Conservation (phyloP, 2,797 vertebrate genomes). For the Leptatherina wallacei region DNA sequence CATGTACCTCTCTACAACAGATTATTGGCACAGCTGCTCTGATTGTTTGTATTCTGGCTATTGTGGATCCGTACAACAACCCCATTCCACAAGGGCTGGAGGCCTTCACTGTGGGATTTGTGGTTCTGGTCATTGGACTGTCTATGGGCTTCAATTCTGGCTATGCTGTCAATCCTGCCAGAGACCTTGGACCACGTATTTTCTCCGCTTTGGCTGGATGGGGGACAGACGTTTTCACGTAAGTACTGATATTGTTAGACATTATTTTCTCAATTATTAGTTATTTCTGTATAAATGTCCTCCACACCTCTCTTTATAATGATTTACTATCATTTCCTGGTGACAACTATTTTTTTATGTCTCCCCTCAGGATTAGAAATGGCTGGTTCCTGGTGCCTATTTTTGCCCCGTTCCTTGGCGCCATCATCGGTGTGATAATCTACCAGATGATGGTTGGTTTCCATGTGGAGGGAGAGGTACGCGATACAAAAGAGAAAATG, state of each 20-base stretch:
- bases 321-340: not conserved
- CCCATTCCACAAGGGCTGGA: constrained; percentile 91
- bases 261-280: not conserved
- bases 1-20: constrained; percentile 66
- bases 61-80: constrained; percentile 96
- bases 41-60: constrained; percentile 94
- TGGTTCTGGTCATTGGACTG: constrained; percentile 93
- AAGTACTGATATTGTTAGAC: constrained; percentile 62
- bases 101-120: constrained; percentile 96
- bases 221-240: constrained; percentile 92
- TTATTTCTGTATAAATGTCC: not conserved
- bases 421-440: constrained; percentile 87
- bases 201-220: constrained; percentile 96
- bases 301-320: not conserved
- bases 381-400: constrained; percentile 96
- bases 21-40: constrained; percentile 94
- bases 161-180: constrained; percentile 97
- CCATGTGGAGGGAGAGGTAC: constrained; percentile 87
- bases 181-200: constrained; percentile 94
- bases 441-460: constrained; percentile 96
- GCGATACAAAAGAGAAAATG: constrained; percentile 68
- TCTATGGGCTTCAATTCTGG: constrained; percentile 99
- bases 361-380: constrained; percentile 71
- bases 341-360: not conserved
- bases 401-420: constrained; percentile 90